Evolutionary conservation across 2,797 vertebrate species (phyloP).

Genomic region (Coluber constrictor): DNA sequence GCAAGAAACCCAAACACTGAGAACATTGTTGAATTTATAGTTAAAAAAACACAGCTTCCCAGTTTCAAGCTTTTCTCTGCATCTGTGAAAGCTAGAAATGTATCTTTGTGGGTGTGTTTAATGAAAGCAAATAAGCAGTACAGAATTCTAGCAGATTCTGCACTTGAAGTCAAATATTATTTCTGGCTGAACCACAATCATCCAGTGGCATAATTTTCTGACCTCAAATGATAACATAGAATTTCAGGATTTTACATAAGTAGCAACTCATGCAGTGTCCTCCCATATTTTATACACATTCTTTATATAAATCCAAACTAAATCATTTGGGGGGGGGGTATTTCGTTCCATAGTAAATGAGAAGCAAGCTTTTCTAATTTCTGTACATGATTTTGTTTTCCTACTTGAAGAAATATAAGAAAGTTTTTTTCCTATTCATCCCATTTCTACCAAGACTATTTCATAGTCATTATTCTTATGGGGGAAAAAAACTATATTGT

Average conservation of each 20-base stretch:
- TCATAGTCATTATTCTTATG: constrained; percentile 14
- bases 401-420: neutral
- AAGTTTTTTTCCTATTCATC: neutral
- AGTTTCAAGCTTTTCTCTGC: neutral
- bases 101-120: neutral
- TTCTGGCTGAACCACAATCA: neutral
- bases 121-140: constrained; percentile 4
- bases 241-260: neutral
- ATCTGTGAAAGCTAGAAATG: neutral
- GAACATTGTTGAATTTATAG: neutral
- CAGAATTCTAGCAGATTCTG: neutral
- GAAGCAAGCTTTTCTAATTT: constrained; percentile 10
- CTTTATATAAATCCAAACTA: neutral
- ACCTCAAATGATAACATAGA: constrained; percentile 10
- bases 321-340: neutral
- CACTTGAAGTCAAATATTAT: neutral
- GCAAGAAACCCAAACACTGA: neutral
- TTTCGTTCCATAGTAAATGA: constrained; percentile 1
- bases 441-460: constrained; percentile 1
- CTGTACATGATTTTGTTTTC: neutral
- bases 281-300: neutral
- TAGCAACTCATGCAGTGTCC: neutral
- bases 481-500: neutral
- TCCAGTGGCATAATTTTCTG: neutral
- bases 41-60: neutral